These are phyloP conservation scores for Argyresthia albistria DNA, from an alignment of 2,888 invertebrate genomes.

Conservation along the genomic window DNA sequence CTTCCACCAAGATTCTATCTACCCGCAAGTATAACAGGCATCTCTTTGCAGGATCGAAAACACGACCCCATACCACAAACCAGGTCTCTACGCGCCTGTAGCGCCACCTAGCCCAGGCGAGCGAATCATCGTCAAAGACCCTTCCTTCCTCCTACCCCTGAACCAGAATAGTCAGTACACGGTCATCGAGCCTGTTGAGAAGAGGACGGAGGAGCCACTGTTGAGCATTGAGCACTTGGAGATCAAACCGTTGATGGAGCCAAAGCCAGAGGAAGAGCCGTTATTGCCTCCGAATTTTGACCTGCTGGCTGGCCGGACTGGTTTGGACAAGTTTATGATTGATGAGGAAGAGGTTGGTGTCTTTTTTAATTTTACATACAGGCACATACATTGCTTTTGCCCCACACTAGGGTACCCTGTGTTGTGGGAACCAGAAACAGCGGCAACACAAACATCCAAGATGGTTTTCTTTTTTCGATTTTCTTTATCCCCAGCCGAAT, in stretches of 20 bases:
- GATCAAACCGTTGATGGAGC: conserved; percentile 50
- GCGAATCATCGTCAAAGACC: conserved; percentile 22
- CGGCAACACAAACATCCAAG: too few relatives aligned
- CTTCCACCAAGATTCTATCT: too few relatives aligned
- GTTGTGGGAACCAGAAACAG: too few relatives aligned
- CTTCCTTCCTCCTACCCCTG: conserved; percentile 40
- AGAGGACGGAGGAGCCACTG: conserved; percentile 37
- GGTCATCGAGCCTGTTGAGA: conserved; percentile 40
- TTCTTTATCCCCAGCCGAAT: too few relatives aligned
- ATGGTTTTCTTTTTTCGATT: too few relatives aligned
- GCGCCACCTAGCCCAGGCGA: conserved; percentile 52
- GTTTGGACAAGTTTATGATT: conserved; percentile 32
- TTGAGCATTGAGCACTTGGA: conserved; percentile 42
- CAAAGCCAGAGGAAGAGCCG: conserved; percentile 29
- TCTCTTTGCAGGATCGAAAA: conserved; percentile 17
- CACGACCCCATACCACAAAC: conserved; percentile 58
- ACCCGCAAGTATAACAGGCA: too few relatives aligned
- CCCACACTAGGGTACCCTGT: too few relatives aligned
- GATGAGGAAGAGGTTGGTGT: conserved; percentile 30
- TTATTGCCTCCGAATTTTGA: conserved; percentile 45
- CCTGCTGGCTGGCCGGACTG: conserved; percentile 27
- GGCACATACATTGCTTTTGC: too few relatives aligned
- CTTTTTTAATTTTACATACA: too few relatives aligned
- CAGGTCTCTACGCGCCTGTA: conserved; percentile 68
- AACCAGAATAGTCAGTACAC: conserved; percentile 45